Evolutionary conservation across 1,140 invertebrate genomes (phyloP).

Genomic region (Trichonephila clavipes): DNA sequence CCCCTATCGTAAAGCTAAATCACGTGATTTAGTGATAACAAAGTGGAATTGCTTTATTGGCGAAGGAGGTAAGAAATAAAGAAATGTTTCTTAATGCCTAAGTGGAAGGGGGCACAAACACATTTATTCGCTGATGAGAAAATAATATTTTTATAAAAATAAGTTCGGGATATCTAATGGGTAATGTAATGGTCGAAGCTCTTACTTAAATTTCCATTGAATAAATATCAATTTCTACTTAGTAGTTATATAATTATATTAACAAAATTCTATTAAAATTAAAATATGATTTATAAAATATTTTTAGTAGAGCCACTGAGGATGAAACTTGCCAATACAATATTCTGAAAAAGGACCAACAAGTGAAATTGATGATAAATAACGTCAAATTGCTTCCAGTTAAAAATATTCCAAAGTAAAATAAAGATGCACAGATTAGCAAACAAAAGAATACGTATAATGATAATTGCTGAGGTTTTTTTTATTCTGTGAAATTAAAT

Average conservation of each 20-base stretch:
- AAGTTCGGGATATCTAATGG: background rate
- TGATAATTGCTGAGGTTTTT: too few relatives aligned
- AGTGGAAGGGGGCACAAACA: background rate
- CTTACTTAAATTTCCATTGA: background rate
- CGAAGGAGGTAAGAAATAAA: background rate
- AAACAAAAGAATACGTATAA: too few relatives aligned
- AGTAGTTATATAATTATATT: background rate
- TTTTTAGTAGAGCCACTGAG: too few relatives aligned
- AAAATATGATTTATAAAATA: too few relatives aligned
- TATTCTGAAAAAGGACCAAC: too few relatives aligned
- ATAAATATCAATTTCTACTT: background rate
- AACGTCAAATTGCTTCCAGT: too few relatives aligned
- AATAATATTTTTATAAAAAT: background rate
- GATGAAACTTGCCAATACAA: too few relatives aligned
- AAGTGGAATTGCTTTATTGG: conserved; percentile 20
- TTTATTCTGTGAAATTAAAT: too few relatives aligned
- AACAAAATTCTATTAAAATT: too few relatives aligned
- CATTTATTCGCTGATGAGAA: background rate
- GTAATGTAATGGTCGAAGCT: background rate
- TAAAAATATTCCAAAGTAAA: too few relatives aligned
- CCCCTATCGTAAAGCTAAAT: conserved; percentile 27
- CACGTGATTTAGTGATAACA: conserved; percentile 38
- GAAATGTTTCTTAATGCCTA: background rate
- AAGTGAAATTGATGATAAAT: too few relatives aligned
- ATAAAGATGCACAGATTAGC: too few relatives aligned